Evolutionary conservation across 92 coral and sea anemone species (phyloP), one percentile per base, ranked within the genome.

Genomic region (Epizoanthus stellaris): DNA sequence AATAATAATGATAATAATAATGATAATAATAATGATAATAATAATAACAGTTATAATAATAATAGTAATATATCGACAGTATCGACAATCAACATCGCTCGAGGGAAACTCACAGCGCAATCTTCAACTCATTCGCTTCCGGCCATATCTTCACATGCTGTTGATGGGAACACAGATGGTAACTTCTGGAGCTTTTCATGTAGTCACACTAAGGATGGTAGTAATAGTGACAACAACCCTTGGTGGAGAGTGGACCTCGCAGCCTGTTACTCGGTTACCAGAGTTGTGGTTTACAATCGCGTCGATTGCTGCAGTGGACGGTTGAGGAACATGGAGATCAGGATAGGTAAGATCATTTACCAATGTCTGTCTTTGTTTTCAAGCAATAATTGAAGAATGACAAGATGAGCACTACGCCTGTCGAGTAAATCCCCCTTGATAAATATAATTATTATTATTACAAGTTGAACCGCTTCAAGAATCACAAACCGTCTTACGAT

Each of bases 181-280:
- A 1, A 70, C 23, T 40, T 15, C 2, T 4, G 0, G 0, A 4
- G 0, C 3, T 2, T 6, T 25, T 8, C 0, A 7, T 39, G 75
- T 14, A 1, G 56, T 70, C 75, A 39, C 25, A 70, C 56, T 3
- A 30, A 30, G 1, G 34, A n/a, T n/a, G n/a, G n/a, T n/a, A n/a
- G n/a, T n/a, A n/a, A n/a, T n/a, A 5, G 4, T n/a, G 75, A 70
- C 20, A 40, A 56, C 13, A 40, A 70, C 13, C 75, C 75, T 4
- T 70, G 75, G 75, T 70, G 75, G 75, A 70, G 75, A 38, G 75
- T 70, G 53, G 75, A 70, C 30, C 75, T 70, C 75, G 56, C 53
- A 42, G 40, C 75, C 23, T 40, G 53, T 70, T 70, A 36, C 54
- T 39, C 56, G 6, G 10, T 70, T 10, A 70, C 25, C 16, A 12